A percentile compares a stretch with the other conserved stretches of the same genome.
These are phyloP conservation scores for Theocolax elegans DNA, from an alignment of 1,140 invertebrate species.

Conservation along the genomic window DNA sequence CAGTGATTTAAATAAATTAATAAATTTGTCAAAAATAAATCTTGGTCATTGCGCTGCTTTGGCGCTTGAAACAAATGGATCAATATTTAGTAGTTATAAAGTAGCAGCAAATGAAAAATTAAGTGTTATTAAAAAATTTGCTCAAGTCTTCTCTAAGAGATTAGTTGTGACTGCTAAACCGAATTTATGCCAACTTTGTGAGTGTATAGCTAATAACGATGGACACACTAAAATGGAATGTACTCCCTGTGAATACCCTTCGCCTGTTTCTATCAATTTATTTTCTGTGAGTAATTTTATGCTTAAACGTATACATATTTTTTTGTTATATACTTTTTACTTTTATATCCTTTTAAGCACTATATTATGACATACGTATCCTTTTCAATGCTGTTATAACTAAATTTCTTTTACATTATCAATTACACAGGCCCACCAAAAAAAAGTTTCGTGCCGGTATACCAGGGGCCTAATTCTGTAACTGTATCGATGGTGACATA, in stretches of 20 bases:
- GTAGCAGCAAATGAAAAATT: constrained; percentile 67
- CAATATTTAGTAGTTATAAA: constrained; percentile 74
- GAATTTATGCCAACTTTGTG: constrained; percentile 76
- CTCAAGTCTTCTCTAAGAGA: constrained; percentile 76
- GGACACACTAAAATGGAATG: constrained; percentile 75
- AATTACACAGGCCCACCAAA: no score
- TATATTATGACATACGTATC: no score
- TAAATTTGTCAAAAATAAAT: constrained; percentile 78
- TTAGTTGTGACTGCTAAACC: constrained; percentile 74
- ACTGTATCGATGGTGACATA: no score
- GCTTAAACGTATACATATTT: no score
- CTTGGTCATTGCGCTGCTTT: constrained; percentile 84
- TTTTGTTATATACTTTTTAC: no score
- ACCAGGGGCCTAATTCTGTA: no score
- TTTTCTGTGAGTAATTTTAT: constrained; percentile 55
- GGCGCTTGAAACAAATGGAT: constrained; percentile 86
- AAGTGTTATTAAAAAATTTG: constrained; percentile 74
- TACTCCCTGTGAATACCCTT: constrained; percentile 70
- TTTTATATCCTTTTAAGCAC: no score
- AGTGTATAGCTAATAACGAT: constrained; percentile 76
- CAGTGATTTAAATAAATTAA: constrained; percentile 74
- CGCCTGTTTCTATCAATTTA: constrained; percentile 66
- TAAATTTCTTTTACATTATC: no score
- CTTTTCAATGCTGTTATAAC: no score
- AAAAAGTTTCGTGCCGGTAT: no score